Percentiles rank a stretch among this genome's conserved stretches.
Conservation (phyloP, 2,113 vertebrate genomes). For the Glaucomys volans region DNA sequence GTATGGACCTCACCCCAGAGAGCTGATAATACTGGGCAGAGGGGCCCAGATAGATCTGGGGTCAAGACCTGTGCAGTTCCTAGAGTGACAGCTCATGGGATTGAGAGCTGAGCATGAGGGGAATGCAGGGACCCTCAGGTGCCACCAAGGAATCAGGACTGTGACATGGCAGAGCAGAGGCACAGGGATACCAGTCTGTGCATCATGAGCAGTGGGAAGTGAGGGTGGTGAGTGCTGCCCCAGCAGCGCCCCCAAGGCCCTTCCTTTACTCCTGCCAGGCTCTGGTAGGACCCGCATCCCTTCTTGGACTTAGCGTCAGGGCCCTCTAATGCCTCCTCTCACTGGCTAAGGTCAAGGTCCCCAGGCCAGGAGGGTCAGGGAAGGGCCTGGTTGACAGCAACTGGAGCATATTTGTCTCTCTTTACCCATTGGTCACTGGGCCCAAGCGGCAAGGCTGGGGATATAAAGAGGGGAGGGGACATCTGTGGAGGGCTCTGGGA, state of each 20-base stretch:
- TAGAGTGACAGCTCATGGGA: not conserved
- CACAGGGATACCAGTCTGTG: too few species aligned
- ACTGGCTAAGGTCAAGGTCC: not conserved
- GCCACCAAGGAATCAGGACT: not conserved
- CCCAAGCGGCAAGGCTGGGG: fast-evolving
- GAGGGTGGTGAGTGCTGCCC: too few species aligned
- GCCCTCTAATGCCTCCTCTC: not conserved
- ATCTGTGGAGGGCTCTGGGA: too few species aligned
- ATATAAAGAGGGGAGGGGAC: too few species aligned
- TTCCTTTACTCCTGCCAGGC: not conserved
- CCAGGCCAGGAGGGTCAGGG: not conserved
- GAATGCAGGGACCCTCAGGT: not conserved
- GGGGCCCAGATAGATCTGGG: not conserved
- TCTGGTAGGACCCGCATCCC: not conserved
- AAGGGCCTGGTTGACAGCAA: not conserved
- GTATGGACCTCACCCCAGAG: not conserved
- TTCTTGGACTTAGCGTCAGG: not conserved
- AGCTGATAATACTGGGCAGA: not conserved
- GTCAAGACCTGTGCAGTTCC: not conserved
- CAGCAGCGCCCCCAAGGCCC: not conserved
- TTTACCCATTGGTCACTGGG: not conserved
- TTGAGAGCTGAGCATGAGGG: not conserved
- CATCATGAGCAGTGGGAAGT: not conserved
- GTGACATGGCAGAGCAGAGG: not conserved
- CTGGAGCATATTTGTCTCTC: not conserved